These are phyloP conservation scores for Notothenia coriiceps DNA, from an alignment of 2,113 vertebrate genomes.

Conservation along the genomic window DNA sequence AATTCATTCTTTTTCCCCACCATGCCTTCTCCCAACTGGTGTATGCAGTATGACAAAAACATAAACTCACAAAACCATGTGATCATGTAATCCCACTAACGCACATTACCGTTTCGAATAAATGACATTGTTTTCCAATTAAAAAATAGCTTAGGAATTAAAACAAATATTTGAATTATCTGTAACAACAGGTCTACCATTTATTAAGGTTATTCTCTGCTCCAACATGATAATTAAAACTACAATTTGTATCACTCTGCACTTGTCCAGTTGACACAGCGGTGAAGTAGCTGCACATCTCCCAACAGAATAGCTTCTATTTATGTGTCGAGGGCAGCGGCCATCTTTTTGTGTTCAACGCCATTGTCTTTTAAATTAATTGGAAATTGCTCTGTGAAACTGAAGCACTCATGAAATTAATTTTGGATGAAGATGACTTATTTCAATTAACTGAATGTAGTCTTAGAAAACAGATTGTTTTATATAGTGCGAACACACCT, in stretches of 20 bases:
- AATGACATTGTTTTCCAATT: neutral
- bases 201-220: neutral
- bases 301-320: constrained; percentile 20
- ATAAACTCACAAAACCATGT: neutral
- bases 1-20: constrained; percentile 6
- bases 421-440: constrained; percentile 4
- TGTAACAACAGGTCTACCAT: neutral
- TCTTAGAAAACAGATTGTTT: neutral
- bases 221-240: neutral
- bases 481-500: too few relatives aligned
- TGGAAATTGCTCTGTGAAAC: constrained; percentile 47
- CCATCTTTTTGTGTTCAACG: constrained; percentile 40
- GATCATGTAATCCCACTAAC: neutral
- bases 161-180: neutral
- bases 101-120: constrained; percentile 1
- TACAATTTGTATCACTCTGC: neutral
- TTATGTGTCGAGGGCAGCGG: constrained; percentile 27
- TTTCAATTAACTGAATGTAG: neutral
- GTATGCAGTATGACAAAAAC: constrained; percentile 10
- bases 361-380: constrained; percentile 60
- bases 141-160: neutral
- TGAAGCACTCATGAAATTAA: constrained; percentile 16
- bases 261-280: constrained; percentile 1
- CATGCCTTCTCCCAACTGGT: neutral
- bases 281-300: constrained; percentile 6